phyloP scores from a whole-genome alignment of 1,140 invertebrate genomes.

The Anoplolepis gracilipes region DNA sequence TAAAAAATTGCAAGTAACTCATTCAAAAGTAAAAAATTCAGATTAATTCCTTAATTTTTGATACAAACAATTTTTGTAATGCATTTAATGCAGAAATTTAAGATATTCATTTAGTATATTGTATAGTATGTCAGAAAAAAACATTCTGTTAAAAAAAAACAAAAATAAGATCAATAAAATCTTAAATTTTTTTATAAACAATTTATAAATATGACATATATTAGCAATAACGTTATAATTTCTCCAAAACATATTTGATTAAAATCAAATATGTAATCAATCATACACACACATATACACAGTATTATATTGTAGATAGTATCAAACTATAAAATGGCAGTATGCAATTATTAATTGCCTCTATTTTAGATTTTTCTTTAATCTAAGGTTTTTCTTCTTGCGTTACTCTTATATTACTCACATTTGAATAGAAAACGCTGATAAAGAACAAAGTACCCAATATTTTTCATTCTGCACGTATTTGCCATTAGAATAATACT shows the following conservation, averaged over 20 bases:
- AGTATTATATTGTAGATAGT: neutral
- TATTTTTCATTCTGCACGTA: no score
- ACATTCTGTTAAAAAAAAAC: neutral
- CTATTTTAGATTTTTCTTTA: no score
- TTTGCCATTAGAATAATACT: no score
- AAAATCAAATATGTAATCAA: neutral
- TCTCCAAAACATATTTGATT: neutral
- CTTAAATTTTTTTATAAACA: neutral
- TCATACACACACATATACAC: neutral
- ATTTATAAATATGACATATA: neutral
- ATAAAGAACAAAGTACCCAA: no score
- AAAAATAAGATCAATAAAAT: no score
- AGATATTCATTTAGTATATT: constrained; percentile 6
- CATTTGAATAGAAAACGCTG: no score
- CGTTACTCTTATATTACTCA: no score
- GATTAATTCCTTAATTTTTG: no score
- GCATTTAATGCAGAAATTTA: neutral
- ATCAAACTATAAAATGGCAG: constrained; percentile 15
- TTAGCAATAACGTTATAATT: neutral
- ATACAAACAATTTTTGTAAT: neutral
- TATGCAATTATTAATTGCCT: neutral
- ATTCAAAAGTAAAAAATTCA: no score
- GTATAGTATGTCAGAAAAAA: neutral
- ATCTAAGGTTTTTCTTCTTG: no score
- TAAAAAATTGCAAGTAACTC: neutral